Percentiles rank a stretch among this genome's conserved stretches.
Conservation (phyloP, 2,113 vertebrate species). For the Marcusenius ussheri region DNA sequence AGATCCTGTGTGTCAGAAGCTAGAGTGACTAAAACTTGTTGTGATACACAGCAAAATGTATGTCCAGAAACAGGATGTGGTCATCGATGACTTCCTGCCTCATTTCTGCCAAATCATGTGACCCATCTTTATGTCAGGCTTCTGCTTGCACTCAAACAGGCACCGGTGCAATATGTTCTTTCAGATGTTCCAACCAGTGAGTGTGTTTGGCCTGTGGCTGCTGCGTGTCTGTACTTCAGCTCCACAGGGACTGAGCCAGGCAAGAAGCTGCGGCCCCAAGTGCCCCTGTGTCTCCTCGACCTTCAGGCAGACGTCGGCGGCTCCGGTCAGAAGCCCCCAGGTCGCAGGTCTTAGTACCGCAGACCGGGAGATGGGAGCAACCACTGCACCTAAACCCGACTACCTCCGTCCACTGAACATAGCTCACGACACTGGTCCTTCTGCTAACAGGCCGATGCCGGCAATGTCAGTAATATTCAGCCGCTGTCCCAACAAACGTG, state of each 20-base stretch:
- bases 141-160: not conserved
- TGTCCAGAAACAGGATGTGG: slow-evolving; percentile 4
- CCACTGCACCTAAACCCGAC: not conserved
- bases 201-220: not conserved
- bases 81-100: slow-evolving; percentile 9
- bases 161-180: not conserved
- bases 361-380: not conserved
- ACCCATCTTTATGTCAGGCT: not conserved
- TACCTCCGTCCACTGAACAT: not conserved
- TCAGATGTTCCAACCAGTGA: not conserved
- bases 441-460: not conserved
- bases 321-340: not conserved
- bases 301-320: not conserved
- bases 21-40: not conserved
- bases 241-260: not conserved
- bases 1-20: not conserved
- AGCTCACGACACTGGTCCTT: not conserved
- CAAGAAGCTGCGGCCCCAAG: not conserved
- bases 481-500: not conserved
- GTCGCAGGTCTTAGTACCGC: not conserved
- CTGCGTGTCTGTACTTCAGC: not conserved
- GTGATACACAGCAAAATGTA: not conserved
- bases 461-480: not conserved
- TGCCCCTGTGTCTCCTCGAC: not conserved
- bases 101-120: slow-evolving; percentile 1